Conservation (phyloP, 2,113 vertebrate genomes). For the Hiodon alosoides region DNA sequence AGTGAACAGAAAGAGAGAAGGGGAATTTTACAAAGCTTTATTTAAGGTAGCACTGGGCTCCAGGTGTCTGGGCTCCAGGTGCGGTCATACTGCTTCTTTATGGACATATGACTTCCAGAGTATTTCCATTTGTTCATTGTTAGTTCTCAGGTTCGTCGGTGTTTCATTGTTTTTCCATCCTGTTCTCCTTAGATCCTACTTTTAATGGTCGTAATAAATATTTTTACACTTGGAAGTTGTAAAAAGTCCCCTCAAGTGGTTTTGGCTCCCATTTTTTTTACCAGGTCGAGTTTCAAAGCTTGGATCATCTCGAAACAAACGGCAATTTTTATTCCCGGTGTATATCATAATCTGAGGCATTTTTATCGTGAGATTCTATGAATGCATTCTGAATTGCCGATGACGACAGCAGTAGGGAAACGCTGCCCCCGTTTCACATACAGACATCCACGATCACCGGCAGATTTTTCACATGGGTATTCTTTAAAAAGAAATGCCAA, state of each 20-base stretch:
- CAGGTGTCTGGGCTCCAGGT: constrained; percentile 37
- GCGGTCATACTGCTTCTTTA: constrained; percentile 25
- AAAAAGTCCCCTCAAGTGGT: constrained; percentile 37
- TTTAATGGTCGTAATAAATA: constrained; percentile 42
- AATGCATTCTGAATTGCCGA: constrained; percentile 5
- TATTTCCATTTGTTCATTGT: constrained; percentile 34
- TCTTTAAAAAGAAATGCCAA: constrained; percentile 3
- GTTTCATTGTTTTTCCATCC: constrained; percentile 22
- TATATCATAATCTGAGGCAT: constrained; percentile 30
- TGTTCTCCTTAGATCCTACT: constrained; percentile 31
- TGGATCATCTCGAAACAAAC: constrained; percentile 25
- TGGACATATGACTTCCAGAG: constrained; percentile 27
- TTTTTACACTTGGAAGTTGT: constrained; percentile 47
- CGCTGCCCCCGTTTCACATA: neutral
- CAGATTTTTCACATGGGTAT: constrained; percentile 5
- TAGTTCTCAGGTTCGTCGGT: constrained; percentile 31
- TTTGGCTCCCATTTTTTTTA: constrained; percentile 33
- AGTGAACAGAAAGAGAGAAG: constrained; percentile 17
- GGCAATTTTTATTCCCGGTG: constrained; percentile 14
- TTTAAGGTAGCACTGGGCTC: constrained; percentile 30
- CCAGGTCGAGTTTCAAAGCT: constrained; percentile 33
- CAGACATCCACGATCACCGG: neutral
- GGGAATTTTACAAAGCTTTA: constrained; percentile 25
- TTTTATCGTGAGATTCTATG: constrained; percentile 21
- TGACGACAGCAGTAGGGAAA: neutral